Percentiles rank a stretch among this genome's conserved stretches.
phyloP scores from a whole-genome alignment of 2,888 invertebrate genomes.

The Trimorus sp. region DNA sequence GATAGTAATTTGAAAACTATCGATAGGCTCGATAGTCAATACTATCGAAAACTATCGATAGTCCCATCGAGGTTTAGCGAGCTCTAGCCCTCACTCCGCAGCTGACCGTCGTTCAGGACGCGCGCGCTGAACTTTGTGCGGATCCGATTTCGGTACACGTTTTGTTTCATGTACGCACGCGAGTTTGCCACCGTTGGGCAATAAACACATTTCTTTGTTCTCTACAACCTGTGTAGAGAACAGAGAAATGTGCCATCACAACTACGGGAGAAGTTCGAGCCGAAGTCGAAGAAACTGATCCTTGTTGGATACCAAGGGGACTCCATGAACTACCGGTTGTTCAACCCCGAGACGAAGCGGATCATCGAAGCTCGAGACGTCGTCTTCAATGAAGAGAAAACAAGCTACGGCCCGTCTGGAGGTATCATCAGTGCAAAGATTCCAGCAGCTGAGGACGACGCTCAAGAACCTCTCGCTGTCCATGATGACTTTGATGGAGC shows the following conservation, averaged over 20 bases:
- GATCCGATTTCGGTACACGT: too few species aligned
- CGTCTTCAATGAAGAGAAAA: not conserved
- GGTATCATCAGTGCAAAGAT: too few species aligned
- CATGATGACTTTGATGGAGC: too few species aligned
- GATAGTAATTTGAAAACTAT: conserved; percentile 2
- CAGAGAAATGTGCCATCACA: conserved; percentile 51
- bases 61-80: conserved; percentile 10
- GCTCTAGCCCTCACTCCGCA: not conserved
- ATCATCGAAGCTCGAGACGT: not conserved
- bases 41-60: conserved; percentile 27
- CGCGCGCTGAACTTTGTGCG: too few species aligned
- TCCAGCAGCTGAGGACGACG: too few species aligned
- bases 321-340: conserved; percentile 33
- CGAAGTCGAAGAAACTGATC: conserved; percentile 30
- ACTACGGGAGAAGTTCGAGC: conserved; percentile 50
- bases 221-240: too few species aligned
- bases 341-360: not conserved
- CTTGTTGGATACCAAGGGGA: conserved; percentile 60
- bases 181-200: too few species aligned
- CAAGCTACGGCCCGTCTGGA: too few species aligned
- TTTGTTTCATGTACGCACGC: too few species aligned
- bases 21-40: conserved; percentile 10
- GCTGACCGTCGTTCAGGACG: too few species aligned
- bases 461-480: too few species aligned
- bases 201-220: too few species aligned